phyloP scores from a whole-genome alignment of 2,888 invertebrate genomes.

The Parascotia fuliginaria region DNA sequence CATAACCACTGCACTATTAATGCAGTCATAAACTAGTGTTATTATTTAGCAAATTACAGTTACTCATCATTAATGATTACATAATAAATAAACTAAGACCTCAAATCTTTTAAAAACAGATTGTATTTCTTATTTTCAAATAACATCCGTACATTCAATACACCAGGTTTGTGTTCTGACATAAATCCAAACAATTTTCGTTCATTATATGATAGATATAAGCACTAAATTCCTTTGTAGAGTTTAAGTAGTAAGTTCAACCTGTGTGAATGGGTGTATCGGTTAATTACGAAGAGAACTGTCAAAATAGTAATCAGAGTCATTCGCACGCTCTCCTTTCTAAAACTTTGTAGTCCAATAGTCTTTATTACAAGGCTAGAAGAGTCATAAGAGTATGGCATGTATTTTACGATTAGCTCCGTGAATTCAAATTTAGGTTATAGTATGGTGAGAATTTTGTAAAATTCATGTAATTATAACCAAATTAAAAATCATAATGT shows the following conservation, averaged over 20 bases:
- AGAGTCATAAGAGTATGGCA: slow-evolving; percentile 23
- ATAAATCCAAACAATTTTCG: slow-evolving; percentile 1
- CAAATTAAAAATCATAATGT: background rate
- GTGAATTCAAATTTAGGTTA: slow-evolving; percentile 43
- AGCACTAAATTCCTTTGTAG: slow-evolving; percentile 2
- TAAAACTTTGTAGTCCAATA: slow-evolving; percentile 23
- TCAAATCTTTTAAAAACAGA: slow-evolving; percentile 23
- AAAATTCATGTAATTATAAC: slow-evolving; percentile 8
- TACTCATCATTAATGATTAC: slow-evolving; percentile 14
- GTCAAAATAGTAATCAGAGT: slow-evolving; percentile 67
- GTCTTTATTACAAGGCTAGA: slow-evolving; percentile 16
- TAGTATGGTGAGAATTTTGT: slow-evolving; percentile 41
- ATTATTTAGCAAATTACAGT: too few relatives aligned
- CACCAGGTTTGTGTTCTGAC: slow-evolving; percentile 10
- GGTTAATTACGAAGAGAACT: slow-evolving; percentile 56
- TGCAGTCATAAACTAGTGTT: too few relatives aligned
- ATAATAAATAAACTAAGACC: slow-evolving; percentile 32
- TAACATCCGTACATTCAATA: slow-evolving; percentile 3
- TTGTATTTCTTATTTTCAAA: slow-evolving; percentile 28
- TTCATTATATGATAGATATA: rapidly evolving
- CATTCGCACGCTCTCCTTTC: slow-evolving; percentile 68
- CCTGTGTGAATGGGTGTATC: slow-evolving; percentile 36
- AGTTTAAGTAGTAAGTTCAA: slow-evolving; percentile 6
- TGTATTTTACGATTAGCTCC: slow-evolving; percentile 17
- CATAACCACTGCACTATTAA: too few relatives aligned